A percentile compares a stretch with the other conserved stretches of the same genome.
Evolutionary conservation across 2,113 vertebrate species (phyloP).

Genomic region (Brachypodius melanocephalos): DNA sequence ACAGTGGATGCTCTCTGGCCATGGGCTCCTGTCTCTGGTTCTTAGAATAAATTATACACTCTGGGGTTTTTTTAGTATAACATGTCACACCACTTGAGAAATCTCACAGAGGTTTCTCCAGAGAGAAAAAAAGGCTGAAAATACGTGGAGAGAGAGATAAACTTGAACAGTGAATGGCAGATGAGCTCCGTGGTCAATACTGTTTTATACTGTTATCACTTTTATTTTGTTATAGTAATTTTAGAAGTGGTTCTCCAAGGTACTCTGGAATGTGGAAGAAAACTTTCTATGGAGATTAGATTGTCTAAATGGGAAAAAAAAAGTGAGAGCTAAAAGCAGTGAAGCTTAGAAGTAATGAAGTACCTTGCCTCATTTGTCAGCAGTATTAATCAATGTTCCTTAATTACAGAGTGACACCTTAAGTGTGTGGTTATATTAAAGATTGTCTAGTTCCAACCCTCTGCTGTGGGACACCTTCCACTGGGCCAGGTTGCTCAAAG

Average conservation of each 20-base stretch:
- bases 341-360: background rate
- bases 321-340: background rate
- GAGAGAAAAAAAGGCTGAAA: background rate
- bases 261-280: background rate
- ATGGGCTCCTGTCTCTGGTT: background rate
- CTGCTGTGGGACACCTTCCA: background rate
- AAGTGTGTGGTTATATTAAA: background rate
- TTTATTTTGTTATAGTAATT: background rate
- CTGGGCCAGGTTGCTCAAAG: background rate
- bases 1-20: background rate
- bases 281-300: background rate
- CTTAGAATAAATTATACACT: background rate
- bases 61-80: background rate
- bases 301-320: background rate
- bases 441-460: too few species aligned
- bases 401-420: background rate
- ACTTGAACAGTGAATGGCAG: background rate
- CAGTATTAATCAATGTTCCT: background rate
- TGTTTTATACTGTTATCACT: background rate
- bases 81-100: background rate
- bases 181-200: background rate
- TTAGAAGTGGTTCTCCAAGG: background rate
- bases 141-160: background rate
- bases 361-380: background rate
- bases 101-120: background rate